Conservation (phyloP, 2,113 vertebrate species). For the Climacteris rufus region DNA sequence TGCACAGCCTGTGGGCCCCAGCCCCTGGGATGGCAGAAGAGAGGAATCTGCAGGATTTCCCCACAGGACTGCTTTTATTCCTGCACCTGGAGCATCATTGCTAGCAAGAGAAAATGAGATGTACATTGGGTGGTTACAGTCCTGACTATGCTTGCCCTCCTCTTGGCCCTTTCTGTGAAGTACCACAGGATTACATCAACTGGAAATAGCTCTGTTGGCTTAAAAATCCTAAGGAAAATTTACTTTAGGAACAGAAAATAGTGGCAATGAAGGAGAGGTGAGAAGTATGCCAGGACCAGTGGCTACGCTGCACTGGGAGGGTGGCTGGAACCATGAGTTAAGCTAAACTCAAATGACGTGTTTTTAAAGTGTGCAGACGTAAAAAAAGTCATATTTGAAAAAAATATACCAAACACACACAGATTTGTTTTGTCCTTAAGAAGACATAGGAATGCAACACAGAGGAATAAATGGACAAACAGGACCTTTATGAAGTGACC, state of each 20-base stretch:
- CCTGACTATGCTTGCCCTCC: neutral
- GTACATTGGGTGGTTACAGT: neutral
- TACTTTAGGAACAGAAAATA: neutral
- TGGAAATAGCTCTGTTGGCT: neutral
- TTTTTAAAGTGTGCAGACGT: neutral
- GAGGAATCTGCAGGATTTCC: neutral
- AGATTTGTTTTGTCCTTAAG: neutral
- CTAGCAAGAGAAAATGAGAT: neutral
- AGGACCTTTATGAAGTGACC: neutral
- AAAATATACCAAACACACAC: accelerated
- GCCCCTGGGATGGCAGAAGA: neutral
- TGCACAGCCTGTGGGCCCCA: neutral
- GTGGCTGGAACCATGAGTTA: neutral
- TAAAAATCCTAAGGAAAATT: neutral
- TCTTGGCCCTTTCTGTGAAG: neutral
- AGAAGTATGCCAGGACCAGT: neutral
- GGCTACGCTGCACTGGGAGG: neutral
- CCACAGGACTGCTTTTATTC: neutral
- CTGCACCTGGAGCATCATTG: neutral
- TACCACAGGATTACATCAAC: neutral
- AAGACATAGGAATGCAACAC: neutral
- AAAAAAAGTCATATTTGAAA: neutral
- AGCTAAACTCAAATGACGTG: neutral
- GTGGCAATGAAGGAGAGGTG: neutral
- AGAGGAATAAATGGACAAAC: neutral